phyloP scores from a whole-genome alignment of 2,888 invertebrate genomes.

The Corythucha ciliata region DNA sequence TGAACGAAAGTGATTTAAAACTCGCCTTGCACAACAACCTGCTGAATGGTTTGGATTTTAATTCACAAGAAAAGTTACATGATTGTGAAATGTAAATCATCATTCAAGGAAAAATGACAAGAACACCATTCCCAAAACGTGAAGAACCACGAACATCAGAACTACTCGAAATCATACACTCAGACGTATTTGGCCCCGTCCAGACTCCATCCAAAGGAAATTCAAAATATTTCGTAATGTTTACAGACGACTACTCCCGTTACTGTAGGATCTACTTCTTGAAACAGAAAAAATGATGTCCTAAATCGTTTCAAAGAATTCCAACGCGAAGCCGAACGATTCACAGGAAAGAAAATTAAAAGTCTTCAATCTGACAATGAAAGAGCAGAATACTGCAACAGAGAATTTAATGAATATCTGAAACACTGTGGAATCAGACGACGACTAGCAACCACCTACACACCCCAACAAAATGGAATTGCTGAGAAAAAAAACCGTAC shows the following conservation, averaged over 20 bases:
- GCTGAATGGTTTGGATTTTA: conserved; percentile 18
- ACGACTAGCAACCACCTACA: conserved; percentile 32
- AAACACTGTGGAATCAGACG: conserved; percentile 6
- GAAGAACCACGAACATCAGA: conserved; percentile 12
- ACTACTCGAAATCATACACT: conserved; percentile 33
- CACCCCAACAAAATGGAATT: conserved; percentile 38
- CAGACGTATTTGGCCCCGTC: conserved; percentile 34
- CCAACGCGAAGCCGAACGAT: conserved; percentile 32
- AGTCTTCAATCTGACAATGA: conserved; percentile 17
- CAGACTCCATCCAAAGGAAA: conserved; percentile 28
- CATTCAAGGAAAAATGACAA: conserved; percentile 17
- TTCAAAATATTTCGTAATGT: conserved; percentile 33
- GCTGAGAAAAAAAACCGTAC: conserved; percentile 37
- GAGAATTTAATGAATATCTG: conserved; percentile 7
- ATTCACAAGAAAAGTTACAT: conserved; percentile 1
- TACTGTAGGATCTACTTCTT: conserved; percentile 34
- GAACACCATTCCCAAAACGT: conserved; percentile 11
- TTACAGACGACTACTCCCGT: conserved; percentile 34
- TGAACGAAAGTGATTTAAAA: conserved; percentile 15
- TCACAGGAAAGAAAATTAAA: conserved; percentile 23
- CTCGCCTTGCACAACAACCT: background rate
- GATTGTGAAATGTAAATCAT: conserved; percentile 20
- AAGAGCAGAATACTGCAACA: conserved; percentile 23
- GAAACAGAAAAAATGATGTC: conserved; percentile 34
- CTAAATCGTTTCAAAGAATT: conserved; percentile 28